These are phyloP conservation scores for Philotrypesis tridentata DNA, from an alignment of 1,140 invertebrate species.

Conservation along the genomic window DNA sequence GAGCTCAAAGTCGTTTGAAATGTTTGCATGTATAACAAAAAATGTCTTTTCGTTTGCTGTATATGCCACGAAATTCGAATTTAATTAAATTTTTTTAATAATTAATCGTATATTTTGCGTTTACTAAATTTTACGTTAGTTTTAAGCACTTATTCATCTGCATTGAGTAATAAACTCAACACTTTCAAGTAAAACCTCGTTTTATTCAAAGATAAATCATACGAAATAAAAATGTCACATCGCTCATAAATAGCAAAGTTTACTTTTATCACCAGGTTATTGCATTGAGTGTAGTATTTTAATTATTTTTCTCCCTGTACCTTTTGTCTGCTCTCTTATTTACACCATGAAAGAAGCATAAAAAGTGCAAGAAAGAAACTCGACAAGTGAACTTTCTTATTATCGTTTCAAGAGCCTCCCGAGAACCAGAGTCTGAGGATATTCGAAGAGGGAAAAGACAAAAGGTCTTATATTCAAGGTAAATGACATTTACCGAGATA, in stretches of 20 bases:
- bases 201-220: constrained; percentile 5
- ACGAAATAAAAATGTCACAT: background rate
- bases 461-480: background rate
- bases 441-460: background rate
- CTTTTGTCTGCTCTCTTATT: constrained; percentile 21
- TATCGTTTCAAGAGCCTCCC: constrained; percentile 13
- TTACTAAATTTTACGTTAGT: background rate
- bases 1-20: background rate
- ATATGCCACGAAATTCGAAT: too few relatives aligned
- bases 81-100: too few relatives aligned
- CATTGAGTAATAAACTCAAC: background rate
- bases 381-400: constrained; percentile 26
- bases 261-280: constrained; percentile 1
- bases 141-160: background rate
- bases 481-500: background rate
- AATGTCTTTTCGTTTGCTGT: too few relatives aligned
- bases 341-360: constrained; percentile 22
- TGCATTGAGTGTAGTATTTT: background rate
- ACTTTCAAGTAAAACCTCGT: background rate
- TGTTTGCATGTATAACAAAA: too few relatives aligned
- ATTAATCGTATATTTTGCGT: too few relatives aligned
- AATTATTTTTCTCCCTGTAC: constrained; percentile 22
- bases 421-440: background rate
- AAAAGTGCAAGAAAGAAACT: constrained; percentile 5
- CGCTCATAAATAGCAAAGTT: background rate